Conservation (phyloP, 2,797 vertebrate species). For the Rhinogobio ventralis region DNA sequence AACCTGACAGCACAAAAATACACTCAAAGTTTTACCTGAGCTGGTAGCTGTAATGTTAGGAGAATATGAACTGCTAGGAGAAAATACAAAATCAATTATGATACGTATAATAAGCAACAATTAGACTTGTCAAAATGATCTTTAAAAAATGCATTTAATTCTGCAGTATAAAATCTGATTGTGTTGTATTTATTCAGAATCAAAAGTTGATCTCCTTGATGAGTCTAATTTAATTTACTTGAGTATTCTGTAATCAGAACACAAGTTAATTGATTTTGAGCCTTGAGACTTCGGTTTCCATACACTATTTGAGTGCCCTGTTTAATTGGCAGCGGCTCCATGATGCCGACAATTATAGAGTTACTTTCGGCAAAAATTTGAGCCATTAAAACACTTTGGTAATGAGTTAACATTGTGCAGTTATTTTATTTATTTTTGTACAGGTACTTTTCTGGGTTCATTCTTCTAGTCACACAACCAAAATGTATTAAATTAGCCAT, state of each 20-base stretch:
- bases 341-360: background rate
- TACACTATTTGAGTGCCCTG: background rate
- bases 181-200: background rate
- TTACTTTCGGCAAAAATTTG: background rate
- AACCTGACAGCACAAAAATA: background rate
- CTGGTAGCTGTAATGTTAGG: background rate
- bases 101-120: background rate
- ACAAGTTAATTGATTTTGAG: slow-evolving; percentile 5
- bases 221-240: background rate
- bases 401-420: too few relatives aligned
- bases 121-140: background rate
- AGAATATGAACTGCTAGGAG: background rate
- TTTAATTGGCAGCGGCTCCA: background rate
- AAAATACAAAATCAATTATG: background rate
- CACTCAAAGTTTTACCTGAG: background rate
- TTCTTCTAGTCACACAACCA: background rate
- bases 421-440: too few relatives aligned
- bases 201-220: background rate
- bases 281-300: background rate
- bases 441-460: background rate
- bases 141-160: background rate
- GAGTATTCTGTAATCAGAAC: background rate
- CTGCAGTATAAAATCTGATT: background rate
- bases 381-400: too few relatives aligned
- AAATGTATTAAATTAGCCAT: too few relatives aligned